Conservation (phyloP, 2,888 invertebrate genomes). For the Tenthredo amoena region DNA sequence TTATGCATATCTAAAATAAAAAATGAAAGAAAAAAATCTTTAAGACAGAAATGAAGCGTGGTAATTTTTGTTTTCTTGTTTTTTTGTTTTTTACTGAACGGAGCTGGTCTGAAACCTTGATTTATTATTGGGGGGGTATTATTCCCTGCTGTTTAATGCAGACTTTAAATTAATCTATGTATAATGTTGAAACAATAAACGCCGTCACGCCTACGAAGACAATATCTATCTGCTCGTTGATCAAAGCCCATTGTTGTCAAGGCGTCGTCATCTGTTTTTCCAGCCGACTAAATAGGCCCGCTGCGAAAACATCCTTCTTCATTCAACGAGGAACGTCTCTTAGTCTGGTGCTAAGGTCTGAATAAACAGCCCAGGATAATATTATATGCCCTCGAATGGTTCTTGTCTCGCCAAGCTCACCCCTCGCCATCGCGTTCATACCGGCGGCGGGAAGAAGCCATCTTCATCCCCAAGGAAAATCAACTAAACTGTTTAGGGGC, state of each 20-base stretch:
- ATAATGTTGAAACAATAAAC: conserved; percentile 9
- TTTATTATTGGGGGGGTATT: neutral
- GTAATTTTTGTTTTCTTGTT: neutral
- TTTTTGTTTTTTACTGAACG: neutral
- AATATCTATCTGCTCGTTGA: conserved; percentile 33
- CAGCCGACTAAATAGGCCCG: conserved; percentile 57
- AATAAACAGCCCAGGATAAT: conserved; percentile 41
- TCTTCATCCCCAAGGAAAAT: conserved; percentile 5
- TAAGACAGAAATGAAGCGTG: neutral
- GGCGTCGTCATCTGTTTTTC: conserved; percentile 58
- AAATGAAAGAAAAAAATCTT: neutral
- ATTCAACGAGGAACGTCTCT: conserved; percentile 20
- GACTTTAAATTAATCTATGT: conserved; percentile 8
- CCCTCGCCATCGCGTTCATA: neutral
- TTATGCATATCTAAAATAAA: neutral
- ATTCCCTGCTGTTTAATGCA: neutral
- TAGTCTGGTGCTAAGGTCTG: conserved; percentile 19
- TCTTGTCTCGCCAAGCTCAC: neutral
- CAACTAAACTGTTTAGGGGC: conserved; percentile 19
- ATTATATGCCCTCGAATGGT: conserved; percentile 37
- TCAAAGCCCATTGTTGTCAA: neutral
- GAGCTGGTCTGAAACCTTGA: neutral
- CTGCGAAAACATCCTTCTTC: conserved; percentile 43
- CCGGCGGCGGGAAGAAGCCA: neutral
- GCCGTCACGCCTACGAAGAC: neutral